These are phyloP conservation scores for Melinopterus prodromus DNA, from an alignment of 2,888 invertebrate species.

Conservation along the genomic window DNA sequence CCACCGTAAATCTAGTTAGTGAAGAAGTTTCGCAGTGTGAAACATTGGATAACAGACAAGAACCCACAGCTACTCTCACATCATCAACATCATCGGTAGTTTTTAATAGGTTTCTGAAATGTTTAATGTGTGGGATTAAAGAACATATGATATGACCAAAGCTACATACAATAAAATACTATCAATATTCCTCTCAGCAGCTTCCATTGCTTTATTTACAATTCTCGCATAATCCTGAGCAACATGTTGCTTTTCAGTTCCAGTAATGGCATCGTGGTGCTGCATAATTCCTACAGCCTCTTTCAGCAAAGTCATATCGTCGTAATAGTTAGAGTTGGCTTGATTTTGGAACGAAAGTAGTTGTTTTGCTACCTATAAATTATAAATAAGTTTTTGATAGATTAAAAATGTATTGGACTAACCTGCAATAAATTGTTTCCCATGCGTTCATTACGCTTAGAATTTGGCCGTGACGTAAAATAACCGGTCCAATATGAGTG, in stretches of 20 bases:
- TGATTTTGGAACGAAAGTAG: constrained; percentile 66
- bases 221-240: constrained; percentile 76
- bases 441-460: constrained; percentile 41
- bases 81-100: constrained; percentile 32
- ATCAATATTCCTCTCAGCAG: constrained; percentile 44
- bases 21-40: constrained; percentile 67
- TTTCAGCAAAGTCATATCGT: constrained; percentile 66
- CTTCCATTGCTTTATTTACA: constrained; percentile 38
- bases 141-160: neutral
- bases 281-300: constrained; percentile 83
- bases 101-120: constrained; percentile 39
- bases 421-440: constrained; percentile 44
- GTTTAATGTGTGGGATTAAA: constrained; percentile 7
- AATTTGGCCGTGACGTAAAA: constrained; percentile 42
- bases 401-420: neutral
- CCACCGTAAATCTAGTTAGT: constrained; percentile 62
- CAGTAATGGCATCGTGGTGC: constrained; percentile 82
- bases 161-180: constrained; percentile 47
- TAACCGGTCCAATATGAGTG: constrained; percentile 42
- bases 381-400: neutral
- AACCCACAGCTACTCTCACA: constrained; percentile 50
- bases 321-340: constrained; percentile 57
- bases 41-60: constrained; percentile 69
- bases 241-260: constrained; percentile 48
- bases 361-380: constrained; percentile 73